Conservation (phyloP, 2,888 invertebrate genomes). For the Pristionchus arcanus region DNA sequence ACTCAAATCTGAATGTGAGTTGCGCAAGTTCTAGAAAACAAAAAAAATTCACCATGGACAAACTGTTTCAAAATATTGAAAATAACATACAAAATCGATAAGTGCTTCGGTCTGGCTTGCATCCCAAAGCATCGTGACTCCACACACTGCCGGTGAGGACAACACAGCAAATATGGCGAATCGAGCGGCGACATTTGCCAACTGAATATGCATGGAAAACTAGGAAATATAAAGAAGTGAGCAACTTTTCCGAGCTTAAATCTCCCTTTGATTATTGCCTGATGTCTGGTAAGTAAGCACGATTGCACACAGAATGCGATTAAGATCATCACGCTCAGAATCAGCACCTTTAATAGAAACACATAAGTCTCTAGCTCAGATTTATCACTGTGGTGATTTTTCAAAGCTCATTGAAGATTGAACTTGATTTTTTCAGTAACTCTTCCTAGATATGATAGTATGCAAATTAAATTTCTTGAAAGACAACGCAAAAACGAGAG, state of each 20-base stretch:
- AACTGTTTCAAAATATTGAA: neutral
- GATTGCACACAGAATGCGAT: neutral
- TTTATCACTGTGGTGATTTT: no score
- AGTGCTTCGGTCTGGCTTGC: neutral
- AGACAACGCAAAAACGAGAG: no score
- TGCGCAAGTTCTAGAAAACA: no score
- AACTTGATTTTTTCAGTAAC: no score
- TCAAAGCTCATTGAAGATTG: no score
- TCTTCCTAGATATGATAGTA: no score
- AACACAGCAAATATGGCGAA: neutral
- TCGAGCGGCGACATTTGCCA: neutral
- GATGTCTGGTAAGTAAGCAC: neutral
- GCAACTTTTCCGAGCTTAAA: neutral
- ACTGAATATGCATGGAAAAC: neutral
- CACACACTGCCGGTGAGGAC: neutral
- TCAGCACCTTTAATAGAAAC: neutral
- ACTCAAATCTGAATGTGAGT: no score
- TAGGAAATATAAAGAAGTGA: neutral
- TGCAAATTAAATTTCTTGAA: no score
- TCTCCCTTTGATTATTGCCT: neutral
- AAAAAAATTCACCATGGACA: no score
- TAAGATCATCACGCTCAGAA: neutral
- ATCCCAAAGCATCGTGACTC: neutral
- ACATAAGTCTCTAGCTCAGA: no score
- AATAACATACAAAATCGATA: neutral